Evolutionary conservation across 2,113 vertebrate species (phyloP).

Genomic region (Donacobius atricapilla): DNA sequence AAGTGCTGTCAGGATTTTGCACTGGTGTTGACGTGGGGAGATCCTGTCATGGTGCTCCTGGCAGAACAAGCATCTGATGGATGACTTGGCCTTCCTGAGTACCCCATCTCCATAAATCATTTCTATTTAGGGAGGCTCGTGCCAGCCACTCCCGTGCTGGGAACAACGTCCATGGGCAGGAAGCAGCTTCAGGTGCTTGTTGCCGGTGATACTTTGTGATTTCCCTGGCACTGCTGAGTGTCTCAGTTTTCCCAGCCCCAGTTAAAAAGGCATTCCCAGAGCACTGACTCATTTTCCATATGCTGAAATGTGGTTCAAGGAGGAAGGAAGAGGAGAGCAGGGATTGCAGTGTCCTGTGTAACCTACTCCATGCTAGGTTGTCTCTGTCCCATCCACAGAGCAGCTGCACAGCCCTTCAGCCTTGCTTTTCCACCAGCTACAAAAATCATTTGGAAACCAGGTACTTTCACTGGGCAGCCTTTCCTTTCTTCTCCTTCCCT

Average conservation of each 20-base stretch:
- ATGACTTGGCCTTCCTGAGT: not conserved
- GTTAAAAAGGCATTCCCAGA: not conserved
- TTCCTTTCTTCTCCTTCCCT: not conserved
- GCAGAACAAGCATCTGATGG: not conserved
- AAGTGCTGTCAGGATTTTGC: not conserved
- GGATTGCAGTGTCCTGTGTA: not conserved
- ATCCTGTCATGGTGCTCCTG: not conserved
- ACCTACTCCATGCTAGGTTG: not conserved
- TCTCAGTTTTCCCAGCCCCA: not conserved
- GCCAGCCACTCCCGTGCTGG: not conserved
- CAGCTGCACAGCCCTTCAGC: not conserved
- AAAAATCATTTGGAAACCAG: not conserved
- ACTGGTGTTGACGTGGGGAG: not conserved
- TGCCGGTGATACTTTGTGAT: not conserved
- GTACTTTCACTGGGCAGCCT: not conserved
- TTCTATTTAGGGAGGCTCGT: not conserved
- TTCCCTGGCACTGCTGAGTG: not conserved
- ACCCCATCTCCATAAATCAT: not conserved
- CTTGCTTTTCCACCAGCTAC: not conserved
- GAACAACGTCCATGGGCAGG: not conserved
- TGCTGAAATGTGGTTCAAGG: not conserved
- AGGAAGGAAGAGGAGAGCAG: not conserved
- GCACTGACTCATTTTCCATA: not conserved
- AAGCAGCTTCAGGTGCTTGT: not conserved
- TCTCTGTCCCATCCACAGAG: not conserved